These are phyloP conservation scores for Noturus placidus DNA, from an alignment of 2,113 vertebrate genomes.

Conservation along the genomic window DNA sequence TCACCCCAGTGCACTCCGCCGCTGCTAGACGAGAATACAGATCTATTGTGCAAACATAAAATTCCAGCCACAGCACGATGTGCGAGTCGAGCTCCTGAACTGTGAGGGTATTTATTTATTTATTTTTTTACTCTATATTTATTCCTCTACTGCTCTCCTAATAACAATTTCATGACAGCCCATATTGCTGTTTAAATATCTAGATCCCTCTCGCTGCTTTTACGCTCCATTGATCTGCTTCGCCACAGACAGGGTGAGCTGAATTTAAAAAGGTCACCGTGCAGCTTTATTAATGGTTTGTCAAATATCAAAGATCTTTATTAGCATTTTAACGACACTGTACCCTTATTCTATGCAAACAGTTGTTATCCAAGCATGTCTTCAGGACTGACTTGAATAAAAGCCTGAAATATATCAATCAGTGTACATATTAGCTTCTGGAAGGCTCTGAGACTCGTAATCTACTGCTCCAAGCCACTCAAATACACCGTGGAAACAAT, in stretches of 20 bases:
- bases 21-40: slow-evolving; percentile 33
- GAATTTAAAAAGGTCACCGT: slow-evolving; percentile 60
- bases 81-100: slow-evolving; percentile 1
- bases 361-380: slow-evolving; percentile 33
- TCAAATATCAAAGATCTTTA: slow-evolving; percentile 56
- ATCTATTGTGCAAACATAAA: slow-evolving; percentile 30
- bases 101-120: neutral
- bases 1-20: neutral
- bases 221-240: slow-evolving; percentile 49
- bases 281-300: slow-evolving; percentile 59
- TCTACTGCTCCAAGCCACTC: neutral
- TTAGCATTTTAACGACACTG: slow-evolving; percentile 54
- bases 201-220: slow-evolving; percentile 41
- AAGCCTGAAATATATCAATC: slow-evolving; percentile 8
- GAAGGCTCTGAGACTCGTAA: too few relatives aligned
- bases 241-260: slow-evolving; percentile 39
- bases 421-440: slow-evolving; percentile 7
- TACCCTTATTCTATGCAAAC: slow-evolving; percentile 28
- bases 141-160: slow-evolving; percentile 28
- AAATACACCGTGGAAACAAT: neutral
- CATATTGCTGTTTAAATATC: slow-evolving; percentile 48
- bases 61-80: neutral
- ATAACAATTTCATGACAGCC: slow-evolving; percentile 44
- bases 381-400: slow-evolving; percentile 18
- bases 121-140: neutral